A percentile compares a stretch with the other conserved stretches of the same genome.
Evolutionary conservation across 2,797 vertebrate species (phyloP).

Genomic region (Corythornis leucogaster): DNA sequence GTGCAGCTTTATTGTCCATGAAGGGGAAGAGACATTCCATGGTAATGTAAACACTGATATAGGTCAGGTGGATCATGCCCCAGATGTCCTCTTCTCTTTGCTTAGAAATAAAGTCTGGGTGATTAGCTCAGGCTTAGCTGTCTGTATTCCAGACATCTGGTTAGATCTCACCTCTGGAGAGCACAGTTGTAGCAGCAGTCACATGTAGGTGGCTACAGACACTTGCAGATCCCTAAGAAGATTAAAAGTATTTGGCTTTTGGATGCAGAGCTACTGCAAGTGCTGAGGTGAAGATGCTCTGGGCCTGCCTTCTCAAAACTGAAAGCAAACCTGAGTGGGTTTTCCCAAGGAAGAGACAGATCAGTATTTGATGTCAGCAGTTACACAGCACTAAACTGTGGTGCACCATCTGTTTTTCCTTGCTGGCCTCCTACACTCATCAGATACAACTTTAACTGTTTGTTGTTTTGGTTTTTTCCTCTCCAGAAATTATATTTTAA

Average conservation of each 20-base stretch:
- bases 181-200: neutral
- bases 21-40: slow-evolving; percentile 1
- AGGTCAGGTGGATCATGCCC: slow-evolving; percentile 58
- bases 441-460: neutral
- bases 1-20: neutral
- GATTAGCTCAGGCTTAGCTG: slow-evolving; percentile 44
- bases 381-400: neutral
- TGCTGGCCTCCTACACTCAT: neutral
- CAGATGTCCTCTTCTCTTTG: slow-evolving; percentile 40
- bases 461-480: neutral
- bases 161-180: neutral
- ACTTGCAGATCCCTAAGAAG: neutral
- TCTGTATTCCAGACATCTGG: neutral
- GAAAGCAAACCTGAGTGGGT: neutral
- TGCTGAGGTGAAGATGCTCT: neutral
- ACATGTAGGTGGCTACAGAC: neutral
- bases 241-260: neutral
- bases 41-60: slow-evolving; percentile 37
- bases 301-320: neutral
- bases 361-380: neutral
- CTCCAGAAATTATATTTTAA: neutral
- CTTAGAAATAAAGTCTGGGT: slow-evolving; percentile 3
- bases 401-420: neutral
- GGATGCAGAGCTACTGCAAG: neutral
- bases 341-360: neutral